Evolutionary conservation across 53 echinoderm and acorn worm genomes (phyloP).

Genomic region (Stichopus horrens): DNA sequence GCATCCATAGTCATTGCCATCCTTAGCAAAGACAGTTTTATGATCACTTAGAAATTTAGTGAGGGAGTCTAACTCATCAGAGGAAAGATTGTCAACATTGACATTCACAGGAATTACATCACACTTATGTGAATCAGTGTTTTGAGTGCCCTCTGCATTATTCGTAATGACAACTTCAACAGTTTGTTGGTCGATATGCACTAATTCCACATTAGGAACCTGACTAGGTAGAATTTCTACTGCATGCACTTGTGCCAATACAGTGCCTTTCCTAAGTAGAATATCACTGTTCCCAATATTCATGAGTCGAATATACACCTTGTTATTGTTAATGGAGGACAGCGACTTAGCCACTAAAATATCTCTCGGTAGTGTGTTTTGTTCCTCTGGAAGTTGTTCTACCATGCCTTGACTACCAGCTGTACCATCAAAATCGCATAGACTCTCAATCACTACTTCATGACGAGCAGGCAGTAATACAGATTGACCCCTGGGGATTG

Average conservation of each 20-base stretch:
- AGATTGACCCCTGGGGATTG: not conserved
- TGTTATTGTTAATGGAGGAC: not conserved
- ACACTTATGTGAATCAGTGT: not conserved
- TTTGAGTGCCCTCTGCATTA: not conserved
- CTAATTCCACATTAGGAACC: not conserved
- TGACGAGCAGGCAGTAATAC: conserved; percentile 4
- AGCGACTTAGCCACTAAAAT: not conserved
- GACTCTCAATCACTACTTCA: not conserved
- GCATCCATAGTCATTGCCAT: conserved; percentile 44
- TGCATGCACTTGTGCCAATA: conserved; percentile 2
- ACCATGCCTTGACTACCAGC: not conserved
- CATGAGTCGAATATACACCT: not conserved
- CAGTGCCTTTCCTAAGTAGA: not conserved
- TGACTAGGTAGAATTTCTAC: conserved; percentile 3
- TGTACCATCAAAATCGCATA: not conserved
- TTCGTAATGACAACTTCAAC: not conserved
- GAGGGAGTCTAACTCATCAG: not conserved
- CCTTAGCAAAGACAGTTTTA: conserved; percentile 18
- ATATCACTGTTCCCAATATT: not conserved
- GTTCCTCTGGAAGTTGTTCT: not conserved
- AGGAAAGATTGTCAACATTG: not conserved
- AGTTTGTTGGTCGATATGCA: not conserved
- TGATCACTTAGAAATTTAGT: conserved; percentile 11
- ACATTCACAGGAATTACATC: not conserved
- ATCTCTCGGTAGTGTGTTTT: not conserved